Percentiles rank a stretch among this genome's conserved stretches.
These are phyloP conservation scores for Lasioglossum figueresi DNA, from an alignment of 2,888 invertebrate species.

Conservation along the genomic window DNA sequence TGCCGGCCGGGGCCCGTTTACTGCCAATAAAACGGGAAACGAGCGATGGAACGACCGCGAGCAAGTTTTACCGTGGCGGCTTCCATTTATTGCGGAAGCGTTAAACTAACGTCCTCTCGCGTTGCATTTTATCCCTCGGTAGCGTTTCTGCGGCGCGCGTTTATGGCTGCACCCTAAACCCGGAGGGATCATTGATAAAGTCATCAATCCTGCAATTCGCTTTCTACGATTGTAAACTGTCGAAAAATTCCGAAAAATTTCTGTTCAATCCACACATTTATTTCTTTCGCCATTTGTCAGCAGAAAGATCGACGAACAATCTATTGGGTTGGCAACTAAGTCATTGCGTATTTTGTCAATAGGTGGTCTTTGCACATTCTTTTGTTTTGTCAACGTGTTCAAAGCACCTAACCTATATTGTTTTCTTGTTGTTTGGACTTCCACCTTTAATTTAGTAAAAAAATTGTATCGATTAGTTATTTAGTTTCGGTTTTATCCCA, in stretches of 20 bases:
- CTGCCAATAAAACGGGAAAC: conserved; percentile 39
- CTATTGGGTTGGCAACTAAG: too few species aligned
- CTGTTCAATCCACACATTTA: background rate
- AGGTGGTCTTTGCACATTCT: too few species aligned
- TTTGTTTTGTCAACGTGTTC: too few species aligned
- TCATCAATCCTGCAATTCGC: too few species aligned
- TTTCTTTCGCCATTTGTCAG: background rate
- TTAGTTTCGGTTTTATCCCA: too few species aligned
- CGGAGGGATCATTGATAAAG: conserved; percentile 2
- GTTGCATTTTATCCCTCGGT: background rate
- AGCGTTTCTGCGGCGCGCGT: background rate
- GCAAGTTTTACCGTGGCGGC: conserved; percentile 19
- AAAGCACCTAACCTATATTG: too few species aligned
- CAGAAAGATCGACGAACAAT: background rate
- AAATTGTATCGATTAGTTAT: too few species aligned
- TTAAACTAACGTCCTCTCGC: conserved; percentile 12
- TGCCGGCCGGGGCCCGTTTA: conserved; percentile 11
- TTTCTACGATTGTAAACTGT: too few species aligned
- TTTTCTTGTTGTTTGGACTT: too few species aligned
- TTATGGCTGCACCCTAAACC: background rate
- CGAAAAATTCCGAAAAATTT: too few species aligned
- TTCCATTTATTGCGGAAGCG: conserved; percentile 26
- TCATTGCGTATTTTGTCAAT: too few species aligned
- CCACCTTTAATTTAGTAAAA: too few species aligned
- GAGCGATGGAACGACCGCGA: conserved; percentile 7